Conservation (phyloP, 2,797 vertebrate genomes). For the Tinamus major region DNA sequence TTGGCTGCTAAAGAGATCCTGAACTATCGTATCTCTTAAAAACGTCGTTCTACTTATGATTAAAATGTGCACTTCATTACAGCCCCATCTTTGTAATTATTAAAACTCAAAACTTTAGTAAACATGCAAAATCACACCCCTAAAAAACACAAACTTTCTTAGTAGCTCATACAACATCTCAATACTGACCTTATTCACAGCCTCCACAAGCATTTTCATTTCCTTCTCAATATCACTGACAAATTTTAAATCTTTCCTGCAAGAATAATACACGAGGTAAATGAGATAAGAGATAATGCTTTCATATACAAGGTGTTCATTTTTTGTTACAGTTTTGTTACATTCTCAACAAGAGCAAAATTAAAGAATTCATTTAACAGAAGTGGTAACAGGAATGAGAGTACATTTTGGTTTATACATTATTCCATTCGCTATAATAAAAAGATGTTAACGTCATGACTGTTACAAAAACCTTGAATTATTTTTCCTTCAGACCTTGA, state of each 20-base stretch:
- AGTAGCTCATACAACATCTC: background rate
- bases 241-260: constrained; percentile 95
- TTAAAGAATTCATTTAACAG: background rate
- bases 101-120: background rate
- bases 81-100: background rate
- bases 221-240: constrained; percentile 95
- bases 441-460: background rate
- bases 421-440: background rate
- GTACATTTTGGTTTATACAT: background rate
- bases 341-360: constrained; percentile 13
- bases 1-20: background rate
- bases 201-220: constrained; percentile 92
- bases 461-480: background rate
- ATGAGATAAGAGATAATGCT: background rate
- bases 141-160: background rate
- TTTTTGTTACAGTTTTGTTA: background rate
- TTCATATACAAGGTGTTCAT: background rate
- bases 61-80: background rate
- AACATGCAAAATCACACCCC: background rate
- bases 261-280: constrained; percentile 58
- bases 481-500: background rate
- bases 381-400: background rate
- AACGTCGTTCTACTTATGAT: background rate
- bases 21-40: background rate
- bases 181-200: constrained; percentile 90